A percentile compares a stretch with the other conserved stretches of the same genome.
Conservation (phyloP, 1,140 invertebrate genomes). For the Eupristina koningsbergeri region DNA sequence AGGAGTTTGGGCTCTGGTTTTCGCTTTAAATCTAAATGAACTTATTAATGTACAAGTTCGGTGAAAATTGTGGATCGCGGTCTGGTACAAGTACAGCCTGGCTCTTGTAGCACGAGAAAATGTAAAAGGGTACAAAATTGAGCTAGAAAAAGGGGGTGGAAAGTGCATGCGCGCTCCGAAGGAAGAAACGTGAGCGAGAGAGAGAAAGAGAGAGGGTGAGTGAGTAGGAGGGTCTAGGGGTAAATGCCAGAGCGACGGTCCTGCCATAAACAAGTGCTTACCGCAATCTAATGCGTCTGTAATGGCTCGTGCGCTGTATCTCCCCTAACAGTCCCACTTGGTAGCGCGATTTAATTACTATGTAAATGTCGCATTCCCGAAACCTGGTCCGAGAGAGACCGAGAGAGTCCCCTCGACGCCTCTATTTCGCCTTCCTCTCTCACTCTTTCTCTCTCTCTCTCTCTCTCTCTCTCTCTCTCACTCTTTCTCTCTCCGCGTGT, state of each 20-base stretch:
- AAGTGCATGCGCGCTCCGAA: neutral
- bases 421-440: slow-evolving; percentile 46
- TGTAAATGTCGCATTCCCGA: slow-evolving; percentile 73
- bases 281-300: slow-evolving; percentile 74
- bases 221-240: slow-evolving; percentile 30
- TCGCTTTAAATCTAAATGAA: slow-evolving; percentile 2
- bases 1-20: neutral
- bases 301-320: slow-evolving; percentile 68
- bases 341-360: slow-evolving; percentile 73
- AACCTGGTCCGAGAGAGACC: slow-evolving; percentile 36
- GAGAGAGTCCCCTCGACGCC: slow-evolving; percentile 32
- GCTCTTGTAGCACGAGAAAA: no score
- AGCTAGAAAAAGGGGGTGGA: neutral
- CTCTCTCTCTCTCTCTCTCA: slow-evolving; percentile 46
- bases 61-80: neutral
- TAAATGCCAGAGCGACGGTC: slow-evolving; percentile 48
- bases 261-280: slow-evolving; percentile 74
- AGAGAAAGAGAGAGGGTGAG: slow-evolving; percentile 6
- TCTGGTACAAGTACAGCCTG: neutral
- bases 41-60: neutral
- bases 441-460: slow-evolving; percentile 51
- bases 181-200: neutral
- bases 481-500: slow-evolving; percentile 59
- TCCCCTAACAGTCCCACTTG: slow-evolving; percentile 62
- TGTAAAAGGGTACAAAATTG: neutral